A percentile compares a stretch with the other conserved stretches of the same genome.
Evolutionary conservation across 2,888 invertebrate genomes (phyloP).

Genomic region (Imbricaverruca yamaguchii): DNA sequence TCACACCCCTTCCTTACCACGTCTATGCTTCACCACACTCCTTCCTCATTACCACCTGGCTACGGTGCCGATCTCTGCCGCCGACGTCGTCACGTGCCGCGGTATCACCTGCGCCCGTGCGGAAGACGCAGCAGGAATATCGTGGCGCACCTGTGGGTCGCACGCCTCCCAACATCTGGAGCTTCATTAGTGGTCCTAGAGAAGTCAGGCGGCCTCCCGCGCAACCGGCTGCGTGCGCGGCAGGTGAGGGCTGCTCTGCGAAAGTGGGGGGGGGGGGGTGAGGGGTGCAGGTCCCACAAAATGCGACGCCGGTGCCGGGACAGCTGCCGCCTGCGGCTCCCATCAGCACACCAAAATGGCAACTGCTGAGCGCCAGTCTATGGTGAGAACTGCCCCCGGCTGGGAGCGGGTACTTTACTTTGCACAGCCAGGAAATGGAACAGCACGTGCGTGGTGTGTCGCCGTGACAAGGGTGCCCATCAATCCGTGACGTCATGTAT

Average conservation of each 20-base stretch:
- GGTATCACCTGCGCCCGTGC: neutral
- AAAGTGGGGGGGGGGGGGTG: neutral
- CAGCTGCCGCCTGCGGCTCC: neutral
- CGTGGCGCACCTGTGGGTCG: neutral
- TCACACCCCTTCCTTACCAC: too few species aligned
- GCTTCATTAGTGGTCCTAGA: neutral
- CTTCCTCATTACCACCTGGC: too few species aligned
- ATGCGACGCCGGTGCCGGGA: neutral
- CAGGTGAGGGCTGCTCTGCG: constrained; percentile 1
- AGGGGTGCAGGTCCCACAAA: neutral
- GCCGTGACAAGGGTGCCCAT: too few species aligned
- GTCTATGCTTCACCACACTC: too few species aligned
- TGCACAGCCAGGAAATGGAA: too few species aligned
- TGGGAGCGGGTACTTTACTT: too few species aligned
- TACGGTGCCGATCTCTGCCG: neutral
- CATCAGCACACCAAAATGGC: neutral
- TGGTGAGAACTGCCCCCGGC: too few species aligned
- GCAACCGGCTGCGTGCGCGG: neutral
- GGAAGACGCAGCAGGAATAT: neutral
- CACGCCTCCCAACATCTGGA: neutral
- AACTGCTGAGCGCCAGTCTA: too few species aligned
- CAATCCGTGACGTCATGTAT: too few species aligned
- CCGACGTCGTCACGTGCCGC: neutral
- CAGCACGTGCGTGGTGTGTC: too few species aligned
- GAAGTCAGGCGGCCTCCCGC: neutral